Conservation (phyloP, 1,140 invertebrate genomes). For the Rhopalosiphum maidis region DNA sequence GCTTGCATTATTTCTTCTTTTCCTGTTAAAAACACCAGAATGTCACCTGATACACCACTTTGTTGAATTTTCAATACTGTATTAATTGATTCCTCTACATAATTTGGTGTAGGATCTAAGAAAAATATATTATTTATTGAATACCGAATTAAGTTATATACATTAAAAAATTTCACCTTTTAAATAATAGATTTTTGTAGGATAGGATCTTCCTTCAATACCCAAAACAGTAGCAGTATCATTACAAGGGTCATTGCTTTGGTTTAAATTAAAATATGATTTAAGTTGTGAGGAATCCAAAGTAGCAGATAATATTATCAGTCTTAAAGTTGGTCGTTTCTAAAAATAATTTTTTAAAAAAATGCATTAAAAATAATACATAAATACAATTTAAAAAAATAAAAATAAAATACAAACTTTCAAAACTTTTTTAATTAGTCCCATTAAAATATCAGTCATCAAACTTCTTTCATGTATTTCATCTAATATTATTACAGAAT, state of each 20-base stretch:
- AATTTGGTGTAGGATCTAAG: conserved; percentile 87
- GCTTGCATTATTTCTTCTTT: conserved; percentile 88
- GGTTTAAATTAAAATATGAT: conserved; percentile 87
- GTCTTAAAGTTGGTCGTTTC: conserved; percentile 82
- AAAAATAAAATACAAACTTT: conserved; percentile 65
- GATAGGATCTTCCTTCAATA: conserved; percentile 87
- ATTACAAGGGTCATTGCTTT: conserved; percentile 65
- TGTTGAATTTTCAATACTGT: conserved; percentile 90
- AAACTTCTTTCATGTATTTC: conserved; percentile 95
- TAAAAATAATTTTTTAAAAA: conserved; percentile 63
- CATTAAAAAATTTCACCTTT: conserved; percentile 65
- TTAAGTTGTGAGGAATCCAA: conserved; percentile 87
- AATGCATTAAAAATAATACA: background rate
- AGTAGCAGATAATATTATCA: conserved; percentile 95
- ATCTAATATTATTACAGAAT: conserved; percentile 91
- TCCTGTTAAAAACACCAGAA: conserved; percentile 93
- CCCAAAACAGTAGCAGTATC: conserved; percentile 84
- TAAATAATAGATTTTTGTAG: conserved; percentile 86
- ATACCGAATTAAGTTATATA: background rate
- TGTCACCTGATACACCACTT: conserved; percentile 81
- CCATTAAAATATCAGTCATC: conserved; percentile 93
- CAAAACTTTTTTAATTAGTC: conserved; percentile 91
- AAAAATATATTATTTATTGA: conserved; percentile 17
- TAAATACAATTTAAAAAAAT: background rate
- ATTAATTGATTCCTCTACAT: conserved; percentile 86